Evolutionary conservation across 2,797 vertebrate species (phyloP).

Genomic region (Neosilurus hyrtlii): DNA sequence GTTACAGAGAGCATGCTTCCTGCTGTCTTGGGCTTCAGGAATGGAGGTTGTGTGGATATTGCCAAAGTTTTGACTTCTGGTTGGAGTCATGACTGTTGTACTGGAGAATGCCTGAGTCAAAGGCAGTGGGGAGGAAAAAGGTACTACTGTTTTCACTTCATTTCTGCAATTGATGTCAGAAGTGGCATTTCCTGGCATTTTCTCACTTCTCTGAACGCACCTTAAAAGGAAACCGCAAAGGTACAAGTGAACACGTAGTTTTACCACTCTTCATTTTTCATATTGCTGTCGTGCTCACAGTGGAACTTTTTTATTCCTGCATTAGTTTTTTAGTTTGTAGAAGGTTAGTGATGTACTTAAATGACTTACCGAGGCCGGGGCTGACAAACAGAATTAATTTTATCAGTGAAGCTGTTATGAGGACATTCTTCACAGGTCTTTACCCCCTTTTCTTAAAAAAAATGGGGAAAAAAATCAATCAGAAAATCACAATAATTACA

Average conservation of each 20-base stretch:
- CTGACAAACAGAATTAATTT: constrained; percentile 7
- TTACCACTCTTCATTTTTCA: neutral
- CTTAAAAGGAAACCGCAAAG: constrained; percentile 50
- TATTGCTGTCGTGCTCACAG: neutral
- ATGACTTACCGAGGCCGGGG: constrained; percentile 64
- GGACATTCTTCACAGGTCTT: constrained; percentile 56
- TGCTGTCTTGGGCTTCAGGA: neutral
- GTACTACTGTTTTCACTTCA: neutral
- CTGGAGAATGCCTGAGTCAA: neutral
- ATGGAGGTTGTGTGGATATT: neutral
- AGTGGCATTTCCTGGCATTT: constrained; percentile 36
- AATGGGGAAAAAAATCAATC: neutral
- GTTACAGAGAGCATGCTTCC: constrained; percentile 37
- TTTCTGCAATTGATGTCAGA: constrained; percentile 59
- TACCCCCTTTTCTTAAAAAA: constrained; percentile 26
- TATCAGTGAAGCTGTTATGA: constrained; percentile 52
- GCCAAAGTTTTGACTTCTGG: neutral
- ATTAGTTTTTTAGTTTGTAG: neutral
- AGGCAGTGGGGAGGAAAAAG: neutral
- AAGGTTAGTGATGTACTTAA: neutral
- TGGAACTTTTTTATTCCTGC: no score
- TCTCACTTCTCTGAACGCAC: constrained; percentile 56
- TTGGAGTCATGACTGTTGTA: neutral
- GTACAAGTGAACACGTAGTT: neutral
- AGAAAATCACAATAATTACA: neutral